Percentiles rank a stretch among this genome's conserved stretches.
phyloP scores from a whole-genome alignment of 1,140 invertebrate species.

The Macrobrachium nipponense region DNA sequence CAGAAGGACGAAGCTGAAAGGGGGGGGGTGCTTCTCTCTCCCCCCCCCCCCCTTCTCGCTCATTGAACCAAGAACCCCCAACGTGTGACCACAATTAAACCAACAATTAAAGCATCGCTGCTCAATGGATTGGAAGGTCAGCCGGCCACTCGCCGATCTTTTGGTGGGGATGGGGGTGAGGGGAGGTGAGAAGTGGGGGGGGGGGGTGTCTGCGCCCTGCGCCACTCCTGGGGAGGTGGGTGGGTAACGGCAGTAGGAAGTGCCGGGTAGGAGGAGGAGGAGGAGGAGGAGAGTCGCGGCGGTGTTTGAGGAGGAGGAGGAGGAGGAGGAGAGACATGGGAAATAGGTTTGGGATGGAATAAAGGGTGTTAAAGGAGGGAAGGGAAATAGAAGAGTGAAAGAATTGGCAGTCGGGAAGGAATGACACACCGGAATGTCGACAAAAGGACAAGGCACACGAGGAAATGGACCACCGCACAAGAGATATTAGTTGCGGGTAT shows the following conservation, averaged over 20 bases:
- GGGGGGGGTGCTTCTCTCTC: not conserved
- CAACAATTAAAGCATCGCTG: conserved; percentile 46
- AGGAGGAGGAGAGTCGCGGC: not conserved
- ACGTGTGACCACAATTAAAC: conserved; percentile 32
- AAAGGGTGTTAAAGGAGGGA: no score
- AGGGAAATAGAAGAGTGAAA: no score
- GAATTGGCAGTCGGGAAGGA: no score
- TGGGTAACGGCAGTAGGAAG: not conserved
- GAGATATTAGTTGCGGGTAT: no score
- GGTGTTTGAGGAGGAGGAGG: not conserved
- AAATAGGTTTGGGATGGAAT: no score
- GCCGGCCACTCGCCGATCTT: not conserved
- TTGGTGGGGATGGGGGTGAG: not conserved
- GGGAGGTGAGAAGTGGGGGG: not conserved
- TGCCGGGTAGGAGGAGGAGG: not conserved
- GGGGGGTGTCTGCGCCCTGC: not conserved
- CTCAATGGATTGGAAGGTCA: conserved; percentile 46
- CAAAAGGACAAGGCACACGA: no score
- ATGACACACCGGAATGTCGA: no score
- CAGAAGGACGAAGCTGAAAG: no score
- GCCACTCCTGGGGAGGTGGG: not conserved
- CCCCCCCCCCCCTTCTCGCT: not conserved
- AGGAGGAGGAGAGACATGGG: no score
- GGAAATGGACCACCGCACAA: no score
- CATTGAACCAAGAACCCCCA: conserved; percentile 65